Evolutionary conservation across 2,113 vertebrate genomes (phyloP), one percentile per base, ranked within the genome.

Genomic region (Columba livia): DNA sequence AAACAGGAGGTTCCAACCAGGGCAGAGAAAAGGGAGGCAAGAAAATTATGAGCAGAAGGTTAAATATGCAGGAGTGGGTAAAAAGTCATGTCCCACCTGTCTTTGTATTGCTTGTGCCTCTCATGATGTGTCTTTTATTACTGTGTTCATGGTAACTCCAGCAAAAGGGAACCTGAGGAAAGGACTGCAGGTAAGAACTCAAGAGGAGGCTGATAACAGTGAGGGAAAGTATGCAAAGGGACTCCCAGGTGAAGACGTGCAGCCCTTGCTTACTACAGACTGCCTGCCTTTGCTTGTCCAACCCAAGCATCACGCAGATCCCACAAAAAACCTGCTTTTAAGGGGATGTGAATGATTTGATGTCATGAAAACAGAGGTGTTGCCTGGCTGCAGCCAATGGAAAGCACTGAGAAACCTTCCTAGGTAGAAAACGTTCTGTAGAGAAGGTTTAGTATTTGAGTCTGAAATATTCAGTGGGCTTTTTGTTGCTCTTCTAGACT

Each of bases 401-500:
- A 79, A 93, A 94, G 90, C 29, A 29, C 26, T n/a, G 20, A 73
- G 25, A 80, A 94, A 79, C 38, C 72, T 91, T 78, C 83, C 61
- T 32, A 72, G 64, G 67, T 4, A 95, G 72, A 60, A 95, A 94
- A 81, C 44, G 28, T 91, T 95, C 71, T 82, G 15, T 47, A 44
- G 20, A 51, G 60, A 84, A 88, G 50, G 36, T n/a, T 93, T 64
- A 74, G 25, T 8, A 31, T 50, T 90, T 44, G 67, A 54, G 54
- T n/a, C 50, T 94, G 74, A 82, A 44, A 16, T 61, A 50, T 31
- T 50, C 40, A 79, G 38, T 60, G 42, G 51, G 8, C 31, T 54
- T 73, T 75, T 47, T 86, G 88, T 87, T 95, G 61, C n/a, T 88
- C 78, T 92, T 80, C 44, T 90, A 84, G 85, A 91, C 42, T 88